A percentile compares a stretch with the other conserved stretches of the same genome.
phyloP scores from a whole-genome alignment of 2,113 vertebrate species.

The Phycodurus eques region DNA sequence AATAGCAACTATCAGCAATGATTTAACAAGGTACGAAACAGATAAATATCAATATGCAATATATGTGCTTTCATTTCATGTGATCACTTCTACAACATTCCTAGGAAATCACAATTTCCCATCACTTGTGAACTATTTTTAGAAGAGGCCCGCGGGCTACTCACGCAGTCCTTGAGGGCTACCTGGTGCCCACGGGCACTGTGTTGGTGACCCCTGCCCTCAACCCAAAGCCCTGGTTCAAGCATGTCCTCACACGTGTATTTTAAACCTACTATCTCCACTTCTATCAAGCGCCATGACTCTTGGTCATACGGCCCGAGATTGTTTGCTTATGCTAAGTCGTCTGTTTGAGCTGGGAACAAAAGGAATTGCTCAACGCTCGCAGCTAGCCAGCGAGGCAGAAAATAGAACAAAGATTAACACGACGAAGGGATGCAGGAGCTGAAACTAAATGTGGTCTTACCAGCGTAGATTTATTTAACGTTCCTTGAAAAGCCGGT shows the following conservation, averaged over 20 bases:
- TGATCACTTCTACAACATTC: too few relatives aligned
- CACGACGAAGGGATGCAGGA: constrained; percentile 25
- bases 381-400: constrained; percentile 30
- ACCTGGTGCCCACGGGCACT: too few relatives aligned
- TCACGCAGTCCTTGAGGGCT: too few relatives aligned
- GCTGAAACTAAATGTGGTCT: constrained; percentile 30
- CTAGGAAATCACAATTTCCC: too few relatives aligned
- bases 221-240: constrained; percentile 6
- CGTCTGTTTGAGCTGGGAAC: constrained; percentile 46
- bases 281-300: constrained; percentile 20
- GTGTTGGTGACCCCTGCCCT: background rate
- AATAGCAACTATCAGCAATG: too few relatives aligned
- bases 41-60: too few relatives aligned
- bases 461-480: constrained; percentile 33
- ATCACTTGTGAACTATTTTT: too few relatives aligned
- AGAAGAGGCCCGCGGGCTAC: too few relatives aligned
- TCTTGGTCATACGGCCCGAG: constrained; percentile 25
- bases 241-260: constrained; percentile 20
- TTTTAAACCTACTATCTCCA: constrained; percentile 24
- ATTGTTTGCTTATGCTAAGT: constrained; percentile 49
- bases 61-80: too few relatives aligned
- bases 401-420: constrained; percentile 44
- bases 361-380: constrained; percentile 46
- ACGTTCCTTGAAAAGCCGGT: constrained; percentile 36
- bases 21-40: too few relatives aligned